A percentile compares a stretch with the other conserved stretches of the same genome.
These are phyloP conservation scores for Magallana nippona DNA, from an alignment of 2,888 invertebrate species.

Conservation along the genomic window DNA sequence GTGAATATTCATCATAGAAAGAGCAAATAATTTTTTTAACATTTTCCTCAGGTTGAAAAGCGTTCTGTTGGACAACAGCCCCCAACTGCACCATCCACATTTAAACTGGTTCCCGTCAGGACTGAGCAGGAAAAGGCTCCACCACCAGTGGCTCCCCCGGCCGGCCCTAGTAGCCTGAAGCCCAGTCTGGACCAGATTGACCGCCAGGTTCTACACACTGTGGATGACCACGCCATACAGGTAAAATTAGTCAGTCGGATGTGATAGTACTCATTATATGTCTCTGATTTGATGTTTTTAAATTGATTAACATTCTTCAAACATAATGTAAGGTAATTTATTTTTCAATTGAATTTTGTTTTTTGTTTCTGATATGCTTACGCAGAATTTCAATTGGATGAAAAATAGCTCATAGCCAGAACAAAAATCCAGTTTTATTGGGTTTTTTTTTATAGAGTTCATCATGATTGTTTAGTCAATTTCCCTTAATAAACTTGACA, in stretches of 20 bases:
- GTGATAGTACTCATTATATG: too few relatives aligned
- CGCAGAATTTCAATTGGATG: too few relatives aligned
- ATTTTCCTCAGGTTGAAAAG: slow-evolving; percentile 59
- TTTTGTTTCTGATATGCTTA: too few relatives aligned
- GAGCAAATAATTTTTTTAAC: neutral
- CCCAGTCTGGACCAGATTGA: slow-evolving; percentile 77
- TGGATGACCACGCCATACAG: slow-evolving; percentile 80
- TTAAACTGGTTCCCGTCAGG: slow-evolving; percentile 73
- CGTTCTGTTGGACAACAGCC: slow-evolving; percentile 67
- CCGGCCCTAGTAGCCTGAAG: slow-evolving; percentile 70
- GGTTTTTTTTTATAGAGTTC: too few relatives aligned
- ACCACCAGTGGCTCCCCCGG: slow-evolving; percentile 67
- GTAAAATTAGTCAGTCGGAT: slow-evolving; percentile 53
- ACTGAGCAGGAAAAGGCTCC: slow-evolving; percentile 68
- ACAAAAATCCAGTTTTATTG: too few relatives aligned
- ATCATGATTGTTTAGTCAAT: too few relatives aligned
- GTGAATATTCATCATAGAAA: neutral
- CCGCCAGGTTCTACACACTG: slow-evolving; percentile 75
- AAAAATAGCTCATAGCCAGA: too few relatives aligned
- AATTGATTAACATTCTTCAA: too few relatives aligned
- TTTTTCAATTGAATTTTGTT: too few relatives aligned
- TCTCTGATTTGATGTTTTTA: too few relatives aligned
- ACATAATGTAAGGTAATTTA: too few relatives aligned
- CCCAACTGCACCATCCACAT: slow-evolving; percentile 71
- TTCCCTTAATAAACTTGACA: too few relatives aligned